Evolutionary conservation across 1,140 invertebrate genomes (phyloP).

Genomic region (Rhysida immarginata): DNA sequence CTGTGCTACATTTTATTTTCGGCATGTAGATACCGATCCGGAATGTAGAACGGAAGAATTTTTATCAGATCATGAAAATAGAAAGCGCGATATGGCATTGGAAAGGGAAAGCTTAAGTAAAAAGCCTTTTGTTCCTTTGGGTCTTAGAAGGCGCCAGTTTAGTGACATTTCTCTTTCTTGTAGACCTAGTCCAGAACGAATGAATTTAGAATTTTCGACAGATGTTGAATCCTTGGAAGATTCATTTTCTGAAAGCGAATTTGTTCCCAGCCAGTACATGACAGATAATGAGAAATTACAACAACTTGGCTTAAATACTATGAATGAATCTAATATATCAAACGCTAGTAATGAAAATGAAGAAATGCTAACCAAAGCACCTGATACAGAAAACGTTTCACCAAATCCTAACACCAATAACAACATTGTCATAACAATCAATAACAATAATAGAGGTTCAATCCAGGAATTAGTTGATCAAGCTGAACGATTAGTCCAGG

Average conservation of each 20-base stretch:
- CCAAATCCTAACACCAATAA: not conserved
- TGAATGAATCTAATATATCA: no score
- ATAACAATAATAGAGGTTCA: conserved; percentile 28
- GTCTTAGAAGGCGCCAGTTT: not conserved
- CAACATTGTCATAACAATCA: not conserved
- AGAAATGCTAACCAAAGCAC: not conserved
- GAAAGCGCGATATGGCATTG: no score
- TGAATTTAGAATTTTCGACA: not conserved
- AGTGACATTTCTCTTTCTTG: not conserved
- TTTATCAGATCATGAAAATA: not conserved
- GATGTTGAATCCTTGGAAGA: not conserved
- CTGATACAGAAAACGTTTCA: not conserved
- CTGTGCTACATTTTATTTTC: conserved; percentile 64
- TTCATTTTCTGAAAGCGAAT: not conserved
- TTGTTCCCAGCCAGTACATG: not conserved
- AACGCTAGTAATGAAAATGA: no score
- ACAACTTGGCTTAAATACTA: not conserved
- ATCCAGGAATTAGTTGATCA: conserved; percentile 49
- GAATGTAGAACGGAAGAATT: conserved; percentile 32
- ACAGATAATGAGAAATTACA: not conserved
- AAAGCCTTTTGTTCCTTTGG: no score
- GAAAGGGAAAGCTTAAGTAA: no score
- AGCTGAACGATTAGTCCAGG: conserved; percentile 49
- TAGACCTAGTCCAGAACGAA: not conserved
- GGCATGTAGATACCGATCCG: conserved; percentile 65